These are phyloP conservation scores for Clanis bilineata DNA, from an alignment of 2,888 invertebrate species.

Conservation along the genomic window DNA sequence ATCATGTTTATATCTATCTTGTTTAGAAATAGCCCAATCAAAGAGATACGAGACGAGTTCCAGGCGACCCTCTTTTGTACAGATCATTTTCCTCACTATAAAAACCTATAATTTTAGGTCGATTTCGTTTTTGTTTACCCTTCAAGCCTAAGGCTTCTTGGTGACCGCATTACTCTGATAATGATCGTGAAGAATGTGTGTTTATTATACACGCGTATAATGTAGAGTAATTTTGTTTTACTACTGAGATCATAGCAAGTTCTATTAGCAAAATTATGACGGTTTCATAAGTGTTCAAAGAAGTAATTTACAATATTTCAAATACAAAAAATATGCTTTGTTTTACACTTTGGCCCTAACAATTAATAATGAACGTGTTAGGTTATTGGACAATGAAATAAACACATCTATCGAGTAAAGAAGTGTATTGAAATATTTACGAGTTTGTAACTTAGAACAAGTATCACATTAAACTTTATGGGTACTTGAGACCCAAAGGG, in stretches of 20 bases:
- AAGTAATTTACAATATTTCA: background rate
- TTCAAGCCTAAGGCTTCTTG: slow-evolving; percentile 35
- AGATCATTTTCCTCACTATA: slow-evolving; percentile 1
- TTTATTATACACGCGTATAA: background rate
- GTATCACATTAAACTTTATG: slow-evolving; percentile 56
- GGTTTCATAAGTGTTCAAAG: background rate
- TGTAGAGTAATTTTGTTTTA: background rate
- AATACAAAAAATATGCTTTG: too few relatives aligned
- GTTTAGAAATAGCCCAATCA: slow-evolving; percentile 16
- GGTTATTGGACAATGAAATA: background rate
- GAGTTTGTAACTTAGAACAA: slow-evolving; percentile 24
- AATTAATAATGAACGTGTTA: background rate
- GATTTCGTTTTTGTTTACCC: slow-evolving; percentile 17
- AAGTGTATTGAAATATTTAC: slow-evolving; percentile 16
- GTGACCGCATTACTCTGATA: slow-evolving; percentile 33
- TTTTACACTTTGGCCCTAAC: too few relatives aligned
- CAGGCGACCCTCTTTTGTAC: background rate
- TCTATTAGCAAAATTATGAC: background rate
- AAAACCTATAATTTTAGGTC: slow-evolving; percentile 18
- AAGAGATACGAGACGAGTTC: slow-evolving; percentile 1
- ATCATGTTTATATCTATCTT: background rate
- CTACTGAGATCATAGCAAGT: background rate
- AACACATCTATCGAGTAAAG: background rate
- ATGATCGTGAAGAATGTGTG: slow-evolving; percentile 34
- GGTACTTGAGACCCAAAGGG: slow-evolving; percentile 57